Base-by-base conservation (phyloP, 2,797 vertebrate genomes). In the Diplodus puntazzo region DNA sequence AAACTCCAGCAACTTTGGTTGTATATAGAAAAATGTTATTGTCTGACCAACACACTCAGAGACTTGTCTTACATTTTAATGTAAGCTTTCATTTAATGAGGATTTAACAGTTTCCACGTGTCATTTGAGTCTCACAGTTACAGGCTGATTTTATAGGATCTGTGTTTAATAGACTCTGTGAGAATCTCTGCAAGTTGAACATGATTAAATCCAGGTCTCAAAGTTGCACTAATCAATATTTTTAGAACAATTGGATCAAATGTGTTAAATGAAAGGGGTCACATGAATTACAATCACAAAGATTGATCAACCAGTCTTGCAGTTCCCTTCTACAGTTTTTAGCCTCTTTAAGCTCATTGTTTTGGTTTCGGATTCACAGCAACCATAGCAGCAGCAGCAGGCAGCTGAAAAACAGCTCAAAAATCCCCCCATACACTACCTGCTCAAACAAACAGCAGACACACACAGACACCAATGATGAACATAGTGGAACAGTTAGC, bases 61-160 rank as follows among this genome's bases (percentile, higher is more conserved):
- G 34, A 13, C 17, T 52, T 34, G 30, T 65, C 30, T 49, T 54
- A 63, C 46, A 48, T 52, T 34, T 79, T 5, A 54, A 65, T 63
- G 34, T 11, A 53, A 42, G 46, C 23, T 55, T 27, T 16, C 18
- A 54, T 78, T 25, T 62, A 21, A 49, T 27, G 1, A 18, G 30
- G 6, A 39, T 27, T 27, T 11, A 48, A 60, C 11, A 18, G n/a
- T 50, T 45, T 49, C 12, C 11, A 45, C 3, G 20, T 1, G 18
- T 53, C 2, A 16, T 30, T 49, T 42, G 16, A 25, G 48, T 18
- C 2, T 18, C 6, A 48, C 3, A 16, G 30, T 21, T 21, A 4
- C 42, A 10, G 61, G 18, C 43, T 43, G 34, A 34, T 53, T 64
- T 52, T 7, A 52, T 20, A 18, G 1, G 11, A 34, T 45, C 8